phyloP scores from a whole-genome alignment of 37 sponge, comb jelly and placozoan genomes.

The Theonella swinhoei region DNA sequence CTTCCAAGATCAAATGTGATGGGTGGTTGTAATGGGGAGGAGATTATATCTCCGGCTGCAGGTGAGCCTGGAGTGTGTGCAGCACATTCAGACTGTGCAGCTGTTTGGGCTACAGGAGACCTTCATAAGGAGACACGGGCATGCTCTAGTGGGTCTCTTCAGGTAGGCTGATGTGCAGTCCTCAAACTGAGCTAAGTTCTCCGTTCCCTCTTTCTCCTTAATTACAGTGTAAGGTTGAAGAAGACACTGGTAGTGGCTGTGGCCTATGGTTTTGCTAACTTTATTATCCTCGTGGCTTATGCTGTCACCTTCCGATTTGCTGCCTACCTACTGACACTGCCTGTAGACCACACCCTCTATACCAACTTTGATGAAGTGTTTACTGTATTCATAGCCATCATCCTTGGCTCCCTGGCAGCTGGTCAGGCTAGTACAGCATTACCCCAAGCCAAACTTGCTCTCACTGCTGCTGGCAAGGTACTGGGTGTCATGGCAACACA shows the following conservation, averaged over 20 bases:
- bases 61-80: neutral
- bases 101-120: conserved; percentile 42
- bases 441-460: neutral
- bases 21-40: neutral
- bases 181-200: neutral
- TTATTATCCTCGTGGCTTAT: conserved; percentile 45
- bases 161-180: too few relatives aligned
- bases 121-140: neutral
- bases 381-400: conserved; percentile 53
- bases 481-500: neutral
- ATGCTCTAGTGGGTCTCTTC: too few relatives aligned
- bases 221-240: too few relatives aligned
- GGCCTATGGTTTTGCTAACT: conserved; percentile 53
- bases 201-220: too few relatives aligned
- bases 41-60: neutral
- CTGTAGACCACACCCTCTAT: conserved; percentile 4
- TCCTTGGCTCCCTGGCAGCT: conserved; percentile 55
- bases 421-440: conserved; percentile 38
- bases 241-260: too few relatives aligned
- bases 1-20: neutral
- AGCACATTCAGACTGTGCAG: conserved; percentile 60
- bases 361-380: conserved; percentile 12
- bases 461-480: neutral
- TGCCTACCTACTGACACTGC: conserved; percentile 48
- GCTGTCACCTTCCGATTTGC: conserved; percentile 67